phyloP scores from a whole-genome alignment of 2,113 vertebrate species.

The Mesoclemmys tuberculata region DNA sequence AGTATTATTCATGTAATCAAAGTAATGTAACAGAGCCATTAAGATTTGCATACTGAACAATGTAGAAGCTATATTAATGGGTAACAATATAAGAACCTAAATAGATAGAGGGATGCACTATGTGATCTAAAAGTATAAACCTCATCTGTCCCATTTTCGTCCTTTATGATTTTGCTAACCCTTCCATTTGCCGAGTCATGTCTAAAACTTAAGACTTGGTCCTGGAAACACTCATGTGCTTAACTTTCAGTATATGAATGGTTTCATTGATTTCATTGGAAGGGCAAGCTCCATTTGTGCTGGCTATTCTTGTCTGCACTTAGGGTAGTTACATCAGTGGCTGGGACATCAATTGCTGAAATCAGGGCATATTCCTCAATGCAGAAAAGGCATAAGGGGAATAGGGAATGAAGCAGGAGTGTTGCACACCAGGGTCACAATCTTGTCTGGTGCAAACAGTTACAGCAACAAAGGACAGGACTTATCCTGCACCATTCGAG shows the following conservation, averaged over 20 bases:
- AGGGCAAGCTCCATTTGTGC: neutral
- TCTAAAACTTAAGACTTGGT: neutral
- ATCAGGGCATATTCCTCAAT: neutral
- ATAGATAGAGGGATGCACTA: neutral
- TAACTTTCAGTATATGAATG: neutral
- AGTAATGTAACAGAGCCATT: neutral
- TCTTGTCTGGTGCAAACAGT: neutral
- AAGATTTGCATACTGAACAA: neutral
- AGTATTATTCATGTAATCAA: neutral
- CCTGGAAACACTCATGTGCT: neutral
- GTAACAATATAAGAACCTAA: neutral
- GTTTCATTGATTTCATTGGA: neutral
- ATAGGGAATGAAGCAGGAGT: neutral
- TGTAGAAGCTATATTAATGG: neutral
- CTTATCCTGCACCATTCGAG: neutral
- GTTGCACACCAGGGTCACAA: neutral
- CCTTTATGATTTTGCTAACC: neutral
- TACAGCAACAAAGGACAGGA: neutral
- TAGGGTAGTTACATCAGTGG: neutral
- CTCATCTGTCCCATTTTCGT: neutral
- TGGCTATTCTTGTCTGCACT: neutral
- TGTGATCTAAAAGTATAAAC: neutral
- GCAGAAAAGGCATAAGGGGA: neutral
- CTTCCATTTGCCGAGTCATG: neutral
- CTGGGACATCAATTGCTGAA: neutral